phyloP scores from a whole-genome alignment of 1,140 invertebrate genomes.

The Magallana gigas region DNA sequence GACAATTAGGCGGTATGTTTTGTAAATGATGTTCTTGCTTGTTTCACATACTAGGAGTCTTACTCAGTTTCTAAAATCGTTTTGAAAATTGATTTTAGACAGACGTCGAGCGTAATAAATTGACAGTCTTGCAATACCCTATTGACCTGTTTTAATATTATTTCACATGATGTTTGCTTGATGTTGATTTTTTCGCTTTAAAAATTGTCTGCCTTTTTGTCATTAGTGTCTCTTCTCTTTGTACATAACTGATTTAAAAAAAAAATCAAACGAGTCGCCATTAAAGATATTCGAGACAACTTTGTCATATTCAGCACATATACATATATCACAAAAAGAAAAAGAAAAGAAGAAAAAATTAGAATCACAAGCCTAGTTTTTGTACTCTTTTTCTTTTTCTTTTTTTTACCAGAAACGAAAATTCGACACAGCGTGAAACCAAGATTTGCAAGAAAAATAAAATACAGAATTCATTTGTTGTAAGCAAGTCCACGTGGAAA shows the following conservation, averaged over 20 bases:
- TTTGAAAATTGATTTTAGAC: no score
- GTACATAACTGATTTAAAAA: not conserved
- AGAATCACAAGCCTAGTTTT: not conserved
- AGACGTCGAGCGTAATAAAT: no score
- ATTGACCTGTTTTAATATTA: no score
- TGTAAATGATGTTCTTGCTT: no score
- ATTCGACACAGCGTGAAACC: slow-evolving; percentile 1
- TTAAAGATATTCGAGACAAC: not conserved
- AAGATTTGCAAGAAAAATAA: not conserved
- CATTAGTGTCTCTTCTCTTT: no score
- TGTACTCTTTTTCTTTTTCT: not conserved
- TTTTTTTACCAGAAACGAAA: not conserved
- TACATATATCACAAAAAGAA: not conserved
- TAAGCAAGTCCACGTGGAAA: slow-evolving; percentile 27
- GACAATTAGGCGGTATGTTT: no score
- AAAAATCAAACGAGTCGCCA: not conserved
- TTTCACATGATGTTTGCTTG: no score
- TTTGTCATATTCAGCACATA: not conserved
- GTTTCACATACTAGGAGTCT: no score
- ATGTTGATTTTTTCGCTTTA: no score
- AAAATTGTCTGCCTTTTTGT: no score
- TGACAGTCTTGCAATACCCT: no score
- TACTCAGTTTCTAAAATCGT: no score
- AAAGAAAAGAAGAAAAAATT: not conserved
- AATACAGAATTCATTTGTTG: slow-evolving; percentile 1